phyloP scores from a whole-genome alignment of 1,140 invertebrate species.

The Drosophila orena region DNA sequence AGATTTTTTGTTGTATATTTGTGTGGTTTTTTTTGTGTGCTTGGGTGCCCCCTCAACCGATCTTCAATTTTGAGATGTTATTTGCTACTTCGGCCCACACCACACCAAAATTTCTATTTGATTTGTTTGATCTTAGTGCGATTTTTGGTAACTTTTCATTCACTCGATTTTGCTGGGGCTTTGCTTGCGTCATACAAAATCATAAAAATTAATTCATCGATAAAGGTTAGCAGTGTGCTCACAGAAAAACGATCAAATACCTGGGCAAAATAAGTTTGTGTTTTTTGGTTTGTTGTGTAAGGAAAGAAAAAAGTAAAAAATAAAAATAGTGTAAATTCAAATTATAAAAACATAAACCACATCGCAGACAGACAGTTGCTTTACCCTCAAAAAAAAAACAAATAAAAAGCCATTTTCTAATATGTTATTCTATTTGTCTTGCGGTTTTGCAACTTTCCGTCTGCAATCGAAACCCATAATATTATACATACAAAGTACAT shows the following conservation, averaged over 20 bases:
- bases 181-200: slow-evolving; percentile 50
- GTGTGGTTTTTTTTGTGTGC: slow-evolving; percentile 33
- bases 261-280: slow-evolving; percentile 61
- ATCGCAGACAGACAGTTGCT: slow-evolving; percentile 15
- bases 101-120: slow-evolving; percentile 40
- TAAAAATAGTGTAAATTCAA: slow-evolving; percentile 72
- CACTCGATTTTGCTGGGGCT: slow-evolving; percentile 36
- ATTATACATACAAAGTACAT: slow-evolving; percentile 9
- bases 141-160: slow-evolving; percentile 44
- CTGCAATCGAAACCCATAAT: slow-evolving; percentile 13
- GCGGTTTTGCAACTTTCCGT: slow-evolving; percentile 18
- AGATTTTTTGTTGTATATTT: slow-evolving; percentile 41
- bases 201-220: slow-evolving; percentile 49
- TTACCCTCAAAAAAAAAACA: neutral
- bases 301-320: slow-evolving; percentile 63
- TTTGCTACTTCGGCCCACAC: slow-evolving; percentile 28
- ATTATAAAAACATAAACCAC: slow-evolving; percentile 65
- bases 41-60: slow-evolving; percentile 26
- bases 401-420: neutral
- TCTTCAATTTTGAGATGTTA: slow-evolving; percentile 26
- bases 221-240: slow-evolving; percentile 41
- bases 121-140: slow-evolving; percentile 74
- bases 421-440: neutral
- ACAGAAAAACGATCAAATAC: slow-evolving; percentile 75
- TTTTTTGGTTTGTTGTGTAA: slow-evolving; percentile 21